phyloP scores from a whole-genome alignment of 2,888 invertebrate species.

The Nyleta sp. region DNA sequence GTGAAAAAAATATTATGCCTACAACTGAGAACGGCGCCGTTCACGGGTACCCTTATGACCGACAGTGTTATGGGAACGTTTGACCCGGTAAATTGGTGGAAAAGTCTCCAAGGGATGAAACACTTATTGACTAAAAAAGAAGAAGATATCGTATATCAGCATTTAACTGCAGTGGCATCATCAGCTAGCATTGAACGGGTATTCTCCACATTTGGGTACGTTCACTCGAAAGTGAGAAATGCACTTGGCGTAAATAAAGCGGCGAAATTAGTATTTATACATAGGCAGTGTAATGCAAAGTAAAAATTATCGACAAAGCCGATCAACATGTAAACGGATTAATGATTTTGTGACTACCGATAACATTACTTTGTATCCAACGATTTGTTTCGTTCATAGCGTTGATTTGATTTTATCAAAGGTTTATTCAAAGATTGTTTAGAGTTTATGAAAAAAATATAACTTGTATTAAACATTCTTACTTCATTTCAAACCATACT shows the following conservation, averaged over 20 bases:
- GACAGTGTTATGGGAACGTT: slow-evolving; percentile 1
- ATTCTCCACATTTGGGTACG: slow-evolving; percentile 20
- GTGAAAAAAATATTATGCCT: neutral
- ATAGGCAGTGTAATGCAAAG: neutral
- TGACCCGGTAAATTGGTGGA: slow-evolving; percentile 29
- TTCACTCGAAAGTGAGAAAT: slow-evolving; percentile 30
- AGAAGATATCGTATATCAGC: slow-evolving; percentile 6
- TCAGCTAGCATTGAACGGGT: slow-evolving; percentile 32
- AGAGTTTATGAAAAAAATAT: too few species aligned
- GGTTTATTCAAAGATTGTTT: too few species aligned
- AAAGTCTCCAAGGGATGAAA: slow-evolving; percentile 17
- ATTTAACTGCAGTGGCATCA: slow-evolving; percentile 21
- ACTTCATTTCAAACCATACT: too few species aligned
- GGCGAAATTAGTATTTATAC: slow-evolving; percentile 7
- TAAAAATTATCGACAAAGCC: too few species aligned
- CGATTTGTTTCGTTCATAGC: too few species aligned
- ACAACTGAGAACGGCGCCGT: neutral
- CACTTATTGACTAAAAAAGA: slow-evolving; percentile 16
- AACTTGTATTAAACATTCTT: too few species aligned
- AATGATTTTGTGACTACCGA: too few species aligned
- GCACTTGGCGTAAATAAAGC: slow-evolving; percentile 5
- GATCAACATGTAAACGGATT: too few species aligned
- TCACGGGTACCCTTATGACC: neutral
- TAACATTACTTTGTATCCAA: too few species aligned
- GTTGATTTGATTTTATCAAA: too few species aligned